Percentiles rank a stretch among this genome's conserved stretches.
Conservation (phyloP, 1,140 invertebrate species). For the Physella acuta region DNA sequence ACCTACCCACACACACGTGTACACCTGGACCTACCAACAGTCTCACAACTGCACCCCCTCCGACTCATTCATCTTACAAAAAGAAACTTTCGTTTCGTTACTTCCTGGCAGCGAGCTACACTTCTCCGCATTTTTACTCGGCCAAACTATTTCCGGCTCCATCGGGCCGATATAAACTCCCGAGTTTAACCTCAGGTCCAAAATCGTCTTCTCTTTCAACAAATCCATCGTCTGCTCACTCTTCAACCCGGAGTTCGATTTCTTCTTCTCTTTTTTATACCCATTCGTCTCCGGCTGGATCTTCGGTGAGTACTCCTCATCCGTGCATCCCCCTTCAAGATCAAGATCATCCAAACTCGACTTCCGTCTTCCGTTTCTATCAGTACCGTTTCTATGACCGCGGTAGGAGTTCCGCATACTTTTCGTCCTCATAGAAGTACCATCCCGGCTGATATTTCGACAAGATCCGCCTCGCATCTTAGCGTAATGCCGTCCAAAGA, state of each 20-base stretch:
- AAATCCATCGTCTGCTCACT: neutral
- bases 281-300: neutral
- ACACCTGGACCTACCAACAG: too few species aligned
- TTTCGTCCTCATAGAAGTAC: neutral
- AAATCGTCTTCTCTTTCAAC: neutral
- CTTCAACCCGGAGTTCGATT: neutral
- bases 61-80: too few species aligned
- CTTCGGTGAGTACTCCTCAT: neutral
- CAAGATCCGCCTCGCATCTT: conserved; percentile 7
- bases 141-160: too few species aligned
- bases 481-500: conserved; percentile 28
- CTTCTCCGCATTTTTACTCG: too few species aligned
- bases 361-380: neutral
- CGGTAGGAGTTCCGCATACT: neutral
- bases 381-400: neutral
- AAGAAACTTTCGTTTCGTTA: too few species aligned
- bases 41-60: too few species aligned
- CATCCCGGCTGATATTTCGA: conserved; percentile 1
- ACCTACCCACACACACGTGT: too few species aligned
- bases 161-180: neutral
- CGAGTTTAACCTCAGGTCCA: neutral
- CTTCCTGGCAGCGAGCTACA: too few species aligned
- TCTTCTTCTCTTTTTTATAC: neutral
- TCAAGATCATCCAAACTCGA: neutral
- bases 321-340: neutral